Base-by-base conservation (phyloP, 2,888 invertebrate species). In the Tetragonisca angustula region DNA sequence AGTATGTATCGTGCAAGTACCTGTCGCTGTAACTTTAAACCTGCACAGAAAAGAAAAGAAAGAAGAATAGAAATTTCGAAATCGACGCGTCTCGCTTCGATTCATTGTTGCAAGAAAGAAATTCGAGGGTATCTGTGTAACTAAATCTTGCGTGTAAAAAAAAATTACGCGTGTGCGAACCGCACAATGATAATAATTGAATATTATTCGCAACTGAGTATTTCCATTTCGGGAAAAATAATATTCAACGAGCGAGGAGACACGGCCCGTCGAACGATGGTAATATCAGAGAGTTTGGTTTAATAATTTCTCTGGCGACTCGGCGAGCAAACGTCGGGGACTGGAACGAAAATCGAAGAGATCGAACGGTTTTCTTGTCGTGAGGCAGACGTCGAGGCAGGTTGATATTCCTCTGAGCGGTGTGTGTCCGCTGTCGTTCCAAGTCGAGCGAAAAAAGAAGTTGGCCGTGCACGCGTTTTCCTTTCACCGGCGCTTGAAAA, bases 401-500 rank as follows among this genome's bases (percentile, higher is more conserved):
- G 19, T 61, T 61, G 27, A 82, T 82, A 59, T n/a, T 59, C 15
- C 56, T 59, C 15, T 15, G 32, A 32, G 2, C n/a, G n/a, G 13
- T n/a, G 56, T 59, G n/a, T 59, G 56, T n/a, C 24, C 56, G 13
- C 13, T n/a, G 56, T 56, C 56, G 49, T 70, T 79, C 68, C 68
- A 49, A 15, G 13, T 32, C 27, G n/a, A 50, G 75, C 65, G 70
- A 65, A 80, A 71, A 71, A 65, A 80, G 69, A 69, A 74, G 24
- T 21, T 50, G 19, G 13, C 56, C 61, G 15, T 50, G 49, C 36
- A 15, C 80, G 71, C 79, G 50, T 56, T 81, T 79, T 80, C 70
- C 81, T 80, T 82, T 82, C 80, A 70, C 59, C 64, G 52, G 1
- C 19, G 32, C 9, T 43, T 32, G 68, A 74, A 79, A 81, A 68